These are phyloP conservation scores for Lepus americanus DNA, from an alignment of 2,113 vertebrate genomes.

Conservation along the genomic window DNA sequence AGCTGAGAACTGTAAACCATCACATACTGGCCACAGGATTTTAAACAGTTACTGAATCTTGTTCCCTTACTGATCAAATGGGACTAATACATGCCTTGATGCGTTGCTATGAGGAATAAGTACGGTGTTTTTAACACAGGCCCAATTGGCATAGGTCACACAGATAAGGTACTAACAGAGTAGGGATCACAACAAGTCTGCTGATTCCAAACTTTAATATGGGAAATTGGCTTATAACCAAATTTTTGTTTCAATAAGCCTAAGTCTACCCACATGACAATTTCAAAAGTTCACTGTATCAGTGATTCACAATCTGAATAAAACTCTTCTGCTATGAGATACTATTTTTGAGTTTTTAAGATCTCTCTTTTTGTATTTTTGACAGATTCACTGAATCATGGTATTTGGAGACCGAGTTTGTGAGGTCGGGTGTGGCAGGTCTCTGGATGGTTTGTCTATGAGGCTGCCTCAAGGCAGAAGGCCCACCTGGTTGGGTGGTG, in stretches of 20 bases:
- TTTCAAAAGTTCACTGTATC: neutral
- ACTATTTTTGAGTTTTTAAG: too few relatives aligned
- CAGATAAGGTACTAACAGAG: neutral
- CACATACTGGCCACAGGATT: neutral
- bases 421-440: too few relatives aligned
- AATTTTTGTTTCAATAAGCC: conserved; percentile 25
- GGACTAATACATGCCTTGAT: neutral
- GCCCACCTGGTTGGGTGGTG: too few relatives aligned
- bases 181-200: neutral
- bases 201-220: conserved; percentile 20
- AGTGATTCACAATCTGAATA: conserved; percentile 16
- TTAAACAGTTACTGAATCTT: conserved; percentile 21
- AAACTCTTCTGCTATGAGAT: too few relatives aligned
- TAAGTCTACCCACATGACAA: neutral
- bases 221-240: neutral
- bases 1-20: neutral
- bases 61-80: conserved; percentile 35
- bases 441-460: too few relatives aligned
- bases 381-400: too few relatives aligned
- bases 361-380: too few relatives aligned
- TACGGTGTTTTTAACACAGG: neutral
- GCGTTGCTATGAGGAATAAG: neutral
- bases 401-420: too few relatives aligned
- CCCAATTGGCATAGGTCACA: neutral
- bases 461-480: too few relatives aligned